Evolutionary conservation across 1,140 invertebrate species (phyloP), one percentile per base, ranked within the genome.

Genomic region (Homalodisca vitripennis): DNA sequence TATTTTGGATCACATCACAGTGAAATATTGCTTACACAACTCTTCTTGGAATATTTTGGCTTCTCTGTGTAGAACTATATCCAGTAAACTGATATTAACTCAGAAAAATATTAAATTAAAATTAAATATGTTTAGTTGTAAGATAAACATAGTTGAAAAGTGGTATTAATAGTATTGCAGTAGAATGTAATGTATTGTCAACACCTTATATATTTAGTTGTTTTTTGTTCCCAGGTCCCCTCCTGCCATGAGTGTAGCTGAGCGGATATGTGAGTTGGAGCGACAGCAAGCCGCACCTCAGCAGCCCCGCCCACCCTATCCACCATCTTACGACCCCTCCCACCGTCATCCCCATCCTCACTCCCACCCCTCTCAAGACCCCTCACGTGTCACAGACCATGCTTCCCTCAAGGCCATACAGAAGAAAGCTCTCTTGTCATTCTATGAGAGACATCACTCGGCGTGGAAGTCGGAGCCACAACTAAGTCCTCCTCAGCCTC

Each of bases 371-470:
- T 69, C 26, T 68, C 70, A 65, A 82, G 83, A 75, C 84, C 88
- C 57, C 90, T 89, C 75, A 86, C 88, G 77, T 57, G 78, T 82
- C 14, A 77, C 80, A 0, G 84, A 84, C 69, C 73, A 72, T 41
- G 78, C 89, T 1, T 90, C 92, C 0, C 77, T 95, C 0, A 95
- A 94, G 78, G 91, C 90, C 0, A 90, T 94, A 31, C 92, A 94
- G 75, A 93, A 95, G 78, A 92, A 94, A 75, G 93, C 93, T 0
- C 79, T 95, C 1, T 80, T 93, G 27, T 92, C 91, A 0, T 95
- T 92, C 71, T 93, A 94, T 78, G 92, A 94, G 74, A 82, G 91
- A 34, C 91, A 93, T 73, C 86, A 88, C 60, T 82, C 80, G 22
- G 77, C 81, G 1, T 87, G 86, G 86, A 78, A 84, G 64, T 87